A percentile compares a stretch with the other conserved stretches of the same genome.
phyloP scores from a whole-genome alignment of 2,888 invertebrate genomes.

The Enchytraeus crypticus region DNA sequence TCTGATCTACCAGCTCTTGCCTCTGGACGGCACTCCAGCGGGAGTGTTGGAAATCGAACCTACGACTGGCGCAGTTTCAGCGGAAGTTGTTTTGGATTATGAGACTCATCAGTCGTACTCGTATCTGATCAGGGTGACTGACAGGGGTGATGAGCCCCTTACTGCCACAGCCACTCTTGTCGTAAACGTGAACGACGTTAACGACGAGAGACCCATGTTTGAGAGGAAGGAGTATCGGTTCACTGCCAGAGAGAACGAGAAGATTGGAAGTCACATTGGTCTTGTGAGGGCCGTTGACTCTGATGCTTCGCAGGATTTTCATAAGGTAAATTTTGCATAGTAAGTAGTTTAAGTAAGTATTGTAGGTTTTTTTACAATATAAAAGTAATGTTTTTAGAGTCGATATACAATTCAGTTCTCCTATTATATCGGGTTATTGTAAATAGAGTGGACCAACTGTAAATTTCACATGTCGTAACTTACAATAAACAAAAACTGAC shows the following conservation, averaged over 20 bases:
- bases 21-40: slow-evolving; percentile 4
- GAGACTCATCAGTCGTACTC: slow-evolving; percentile 54
- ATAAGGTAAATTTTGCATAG: too few species aligned
- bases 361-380: too few species aligned
- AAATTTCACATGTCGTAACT: too few species aligned
- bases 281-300: slow-evolving; percentile 77
- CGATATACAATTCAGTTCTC: too few species aligned
- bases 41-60: slow-evolving; percentile 78
- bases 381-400: too few species aligned
- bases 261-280: slow-evolving; percentile 58
- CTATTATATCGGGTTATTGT: too few species aligned
- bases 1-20: slow-evolving; percentile 56
- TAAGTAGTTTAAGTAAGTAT: too few species aligned
- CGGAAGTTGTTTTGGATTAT: slow-evolving; percentile 27
- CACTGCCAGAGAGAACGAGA: slow-evolving; percentile 70
- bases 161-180: slow-evolving; percentile 59
- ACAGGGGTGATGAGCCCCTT: slow-evolving; percentile 64
- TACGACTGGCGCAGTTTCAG: slow-evolving; percentile 63
- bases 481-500: too few species aligned
- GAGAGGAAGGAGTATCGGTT: slow-evolving; percentile 59
- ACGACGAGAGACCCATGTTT: slow-evolving; percentile 90
- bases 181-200: slow-evolving; percentile 77
- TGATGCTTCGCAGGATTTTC: slow-evolving; percentile 51
- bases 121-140: slow-evolving; percentile 74
- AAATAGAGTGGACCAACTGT: too few species aligned